A percentile compares a stretch with the other conserved stretches of the same genome.
phyloP scores from a whole-genome alignment of 2,797 vertebrate species.

The Galagoides demidoff region DNA sequence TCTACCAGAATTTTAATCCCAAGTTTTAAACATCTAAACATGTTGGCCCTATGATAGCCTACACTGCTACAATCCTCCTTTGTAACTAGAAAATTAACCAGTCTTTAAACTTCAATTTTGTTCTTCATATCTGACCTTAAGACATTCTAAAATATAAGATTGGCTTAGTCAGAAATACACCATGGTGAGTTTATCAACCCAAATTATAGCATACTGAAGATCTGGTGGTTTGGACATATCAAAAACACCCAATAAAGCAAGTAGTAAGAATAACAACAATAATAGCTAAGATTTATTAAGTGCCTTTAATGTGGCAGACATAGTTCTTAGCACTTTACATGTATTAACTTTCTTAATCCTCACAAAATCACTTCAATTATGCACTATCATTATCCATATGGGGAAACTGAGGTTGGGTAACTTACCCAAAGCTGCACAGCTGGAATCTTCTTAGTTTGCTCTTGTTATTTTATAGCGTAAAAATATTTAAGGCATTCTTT shows the following conservation, averaged over 20 bases:
- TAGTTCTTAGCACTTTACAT: background rate
- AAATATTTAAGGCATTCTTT: conserved; percentile 37
- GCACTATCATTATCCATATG: background rate
- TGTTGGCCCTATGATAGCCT: background rate
- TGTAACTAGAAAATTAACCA: background rate
- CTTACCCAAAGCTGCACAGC: background rate
- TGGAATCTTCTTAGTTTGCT: conserved; percentile 48
- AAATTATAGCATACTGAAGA: background rate
- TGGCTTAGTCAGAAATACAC: conserved; percentile 12
- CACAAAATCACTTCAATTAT: background rate
- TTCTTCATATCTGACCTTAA: conserved; percentile 3
- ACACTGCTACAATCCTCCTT: conserved; percentile 45
- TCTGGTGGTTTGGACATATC: background rate
- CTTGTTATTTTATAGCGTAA: conserved; percentile 39
- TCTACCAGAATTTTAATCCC: background rate
- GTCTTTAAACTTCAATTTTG: background rate
- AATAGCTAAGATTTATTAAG: conserved; percentile 14
- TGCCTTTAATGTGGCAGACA: conserved; percentile 32
- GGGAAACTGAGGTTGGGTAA: background rate
- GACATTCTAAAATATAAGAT: conserved; percentile 27
- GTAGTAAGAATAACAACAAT: background rate
- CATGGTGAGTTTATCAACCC: background rate
- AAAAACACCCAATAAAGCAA: conserved; percentile 45
- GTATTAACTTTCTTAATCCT: conserved; percentile 6
- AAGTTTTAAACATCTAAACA: background rate